phyloP scores from a whole-genome alignment of 2,888 invertebrate species.

The Folsomia manolachei region DNA sequence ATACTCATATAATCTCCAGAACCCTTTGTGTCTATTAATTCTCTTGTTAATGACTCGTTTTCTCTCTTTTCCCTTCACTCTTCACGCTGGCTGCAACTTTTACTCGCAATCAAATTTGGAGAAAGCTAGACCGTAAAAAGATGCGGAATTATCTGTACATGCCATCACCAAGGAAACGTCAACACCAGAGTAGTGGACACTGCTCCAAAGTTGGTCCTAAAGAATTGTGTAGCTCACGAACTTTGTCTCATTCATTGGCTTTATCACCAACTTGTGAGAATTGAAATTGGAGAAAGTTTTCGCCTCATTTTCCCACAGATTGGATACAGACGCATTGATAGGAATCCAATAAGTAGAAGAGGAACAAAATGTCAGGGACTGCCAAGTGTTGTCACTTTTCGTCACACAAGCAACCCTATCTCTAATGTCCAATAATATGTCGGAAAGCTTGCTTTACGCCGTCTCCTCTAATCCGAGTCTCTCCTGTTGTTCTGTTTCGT shows the following conservation, averaged over 20 bases:
- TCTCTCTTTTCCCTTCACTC: background rate
- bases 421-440: background rate
- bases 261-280: background rate
- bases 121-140: too few relatives aligned
- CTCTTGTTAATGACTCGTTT: too few relatives aligned
- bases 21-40: too few relatives aligned
- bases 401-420: background rate
- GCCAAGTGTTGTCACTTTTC: background rate
- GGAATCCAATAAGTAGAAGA: too few relatives aligned
- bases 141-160: background rate
- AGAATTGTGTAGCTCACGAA: too few relatives aligned
- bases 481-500: too few relatives aligned
- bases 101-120: background rate
- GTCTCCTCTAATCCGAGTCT: too few relatives aligned
- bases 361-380: too few relatives aligned
- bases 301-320: background rate
- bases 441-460: background rate
- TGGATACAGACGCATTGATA: background rate
- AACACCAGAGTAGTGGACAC: slow-evolving; percentile 3
- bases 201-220: background rate
- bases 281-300: background rate
- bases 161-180: background rate
- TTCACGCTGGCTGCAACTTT: background rate
- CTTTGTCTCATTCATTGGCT: slow-evolving; percentile 2
- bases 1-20: too few relatives aligned